A percentile compares a stretch with the other conserved stretches of the same genome.
These are phyloP conservation scores for Knipowitschia caucasica DNA, from an alignment of 2,797 vertebrate species.

Conservation along the genomic window DNA sequence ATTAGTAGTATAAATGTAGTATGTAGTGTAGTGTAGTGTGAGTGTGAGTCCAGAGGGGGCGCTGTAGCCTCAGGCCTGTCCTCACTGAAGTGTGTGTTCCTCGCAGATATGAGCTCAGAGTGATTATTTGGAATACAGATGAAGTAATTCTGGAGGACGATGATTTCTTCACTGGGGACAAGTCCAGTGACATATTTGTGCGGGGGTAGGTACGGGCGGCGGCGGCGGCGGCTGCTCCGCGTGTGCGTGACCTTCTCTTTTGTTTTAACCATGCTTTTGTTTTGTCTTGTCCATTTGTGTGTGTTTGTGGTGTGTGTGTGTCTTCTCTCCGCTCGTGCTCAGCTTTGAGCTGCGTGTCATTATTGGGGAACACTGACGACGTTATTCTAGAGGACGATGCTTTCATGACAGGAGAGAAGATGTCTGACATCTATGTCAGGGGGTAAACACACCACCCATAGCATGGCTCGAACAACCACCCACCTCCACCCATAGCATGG, in stretches of 20 bases:
- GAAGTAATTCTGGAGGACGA: slow-evolving; percentile 98
- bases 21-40: slow-evolving; percentile 26
- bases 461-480: slow-evolving; percentile 70
- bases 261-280: slow-evolving; percentile 73
- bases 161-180: slow-evolving; percentile 99
- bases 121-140: slow-evolving; percentile 99
- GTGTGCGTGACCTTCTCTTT: slow-evolving; percentile 50
- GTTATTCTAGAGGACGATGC: slow-evolving; percentile 88
- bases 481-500: no score
- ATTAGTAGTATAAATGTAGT: no score
- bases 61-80: slow-evolving; percentile 29
- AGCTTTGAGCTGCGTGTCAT: slow-evolving; percentile 87
- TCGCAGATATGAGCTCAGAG: slow-evolving; percentile 95
- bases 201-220: slow-evolving; percentile 87
- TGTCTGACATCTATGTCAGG: slow-evolving; percentile 91
- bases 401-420: slow-evolving; percentile 91
- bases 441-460: slow-evolving; percentile 81
- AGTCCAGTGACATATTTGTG: slow-evolving; percentile 99
- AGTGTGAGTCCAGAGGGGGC: no score
- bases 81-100: slow-evolving; percentile 59
- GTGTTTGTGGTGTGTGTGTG: slow-evolving; percentile 56
- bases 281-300: slow-evolving; percentile 68
- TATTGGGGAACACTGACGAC: slow-evolving; percentile 89
- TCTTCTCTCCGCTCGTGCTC: slow-evolving; percentile 72
- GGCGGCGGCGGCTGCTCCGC: slow-evolving; percentile 43